Base-by-base conservation (phyloP, 2,797 vertebrate genomes). In the Euphonia xanthogaster region DNA sequence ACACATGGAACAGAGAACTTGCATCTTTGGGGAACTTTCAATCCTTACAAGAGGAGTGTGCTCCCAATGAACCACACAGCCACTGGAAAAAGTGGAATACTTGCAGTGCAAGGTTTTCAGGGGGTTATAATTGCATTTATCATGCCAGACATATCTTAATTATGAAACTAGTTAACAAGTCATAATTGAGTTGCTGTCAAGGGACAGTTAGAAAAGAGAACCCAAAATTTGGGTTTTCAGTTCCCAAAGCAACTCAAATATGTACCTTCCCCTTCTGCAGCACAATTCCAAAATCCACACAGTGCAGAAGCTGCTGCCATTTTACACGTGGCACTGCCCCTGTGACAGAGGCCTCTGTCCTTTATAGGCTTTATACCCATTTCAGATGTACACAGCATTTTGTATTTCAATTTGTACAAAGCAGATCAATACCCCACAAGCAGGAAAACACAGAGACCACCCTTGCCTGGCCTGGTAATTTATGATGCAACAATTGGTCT, bases 241-340 rank as follows among this genome's bases (percentile, higher is more conserved):
- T 82, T 60, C 86, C 33, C 39, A n/a, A 35, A 27, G 39, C 30
- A 72, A 22, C 14, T 84, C 28, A 18, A 30, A 10, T 3, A 20
- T 5, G 1, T 0, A n/a, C 14, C 50, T 54, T 79, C 66, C 81
- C 33, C 75, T 61, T 65, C 22, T 33, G 54, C 33, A 80, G 88
- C 76, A 58, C 0, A 7, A 45, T 66, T 47, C 57, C 57, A 40
- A 19, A 68, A 14, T 23, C 5, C 67, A 22, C 0, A 2, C 2
- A 1, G 61, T 2, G 21, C 62, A 58, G 50, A 21, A 61, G 13
- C 5, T 4, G 30, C 68, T 8, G 13, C 22, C 2, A 1, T 5
- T 57, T 39, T 0, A 33, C 47, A 21, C 2, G 1, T 7, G 47
- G 28, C 70, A 83, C 31, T 47, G n/a, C 14, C n/a, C 30, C 39